Evolutionary conservation across 2,113 vertebrate species (phyloP).

Genomic region (Oncorhynchus kisutch): DNA sequence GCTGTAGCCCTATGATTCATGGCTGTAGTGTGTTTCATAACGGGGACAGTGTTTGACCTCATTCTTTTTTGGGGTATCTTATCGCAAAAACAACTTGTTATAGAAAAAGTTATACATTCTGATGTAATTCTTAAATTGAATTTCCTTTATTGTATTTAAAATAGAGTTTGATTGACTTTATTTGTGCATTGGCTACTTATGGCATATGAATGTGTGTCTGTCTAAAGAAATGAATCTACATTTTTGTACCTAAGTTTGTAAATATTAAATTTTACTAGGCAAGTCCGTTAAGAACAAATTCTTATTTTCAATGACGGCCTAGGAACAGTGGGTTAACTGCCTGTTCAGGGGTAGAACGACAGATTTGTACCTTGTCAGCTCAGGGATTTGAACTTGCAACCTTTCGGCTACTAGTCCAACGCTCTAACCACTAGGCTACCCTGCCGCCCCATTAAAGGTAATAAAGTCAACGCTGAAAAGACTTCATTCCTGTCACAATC

Average conservation of each 20-base stretch:
- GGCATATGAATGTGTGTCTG: neutral
- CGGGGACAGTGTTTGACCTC: neutral
- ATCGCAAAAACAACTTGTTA: neutral
- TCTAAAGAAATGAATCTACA: neutral
- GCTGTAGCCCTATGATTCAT: neutral
- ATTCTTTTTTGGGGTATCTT: neutral
- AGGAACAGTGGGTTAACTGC: no score
- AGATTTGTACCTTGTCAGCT: no score
- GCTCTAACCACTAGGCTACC: no score
- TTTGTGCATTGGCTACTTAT: neutral
- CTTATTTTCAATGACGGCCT: no score
- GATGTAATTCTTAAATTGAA: neutral
- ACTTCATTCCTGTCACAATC: conserved; percentile 5
- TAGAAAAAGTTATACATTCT: neutral
- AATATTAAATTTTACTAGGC: no score
- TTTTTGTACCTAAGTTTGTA: neutral
- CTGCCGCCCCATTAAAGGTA: no score
- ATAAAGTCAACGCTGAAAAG: conserved; percentile 12
- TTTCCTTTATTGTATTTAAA: neutral
- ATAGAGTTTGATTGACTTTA: neutral
- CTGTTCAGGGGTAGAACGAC: no score
- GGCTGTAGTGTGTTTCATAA: neutral
- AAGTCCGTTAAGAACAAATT: no score
- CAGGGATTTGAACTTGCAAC: no score
- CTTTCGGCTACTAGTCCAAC: no score